Evolutionary conservation across 1,140 invertebrate genomes (phyloP), one percentile per base, ranked within the genome.

Genomic region (Pseudomyrmex sp.): DNA sequence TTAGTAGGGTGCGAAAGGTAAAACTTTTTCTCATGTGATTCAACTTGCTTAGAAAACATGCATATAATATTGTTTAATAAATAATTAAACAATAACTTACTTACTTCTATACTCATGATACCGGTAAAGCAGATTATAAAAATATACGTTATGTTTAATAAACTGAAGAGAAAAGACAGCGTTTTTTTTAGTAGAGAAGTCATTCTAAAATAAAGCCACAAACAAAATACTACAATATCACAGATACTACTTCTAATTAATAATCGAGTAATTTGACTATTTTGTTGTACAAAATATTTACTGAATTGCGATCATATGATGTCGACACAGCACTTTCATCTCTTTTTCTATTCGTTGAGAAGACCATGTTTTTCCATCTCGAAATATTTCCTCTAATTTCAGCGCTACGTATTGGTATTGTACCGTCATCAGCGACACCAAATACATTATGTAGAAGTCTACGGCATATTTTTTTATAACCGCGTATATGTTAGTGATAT

Each of bases 391-490:
- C 0, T 48, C 61, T 20, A 86, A 35, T 58, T 86, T 61, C 0
- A 62, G 10, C 3, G 68, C 63, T 9, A 89, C 10, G 35, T 88
- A 90, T 46, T 69, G 74, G 44, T 91, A 90, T 4, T 90, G 84
- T 0, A 85, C 66, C 0, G 89, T 86, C 4, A 86, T 56, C 7
- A 90, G 20, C 0, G 74, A 58, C 18, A 91, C 66, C 2, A 88
- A 18, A n/a, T 91, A 59, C 10, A 75, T 85, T 3, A 63, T 80
- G 35, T 91, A 91, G 1, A 90, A 0, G 26, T 91, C 90, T 0
- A 85, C 18, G 5, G 85, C 70, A 1, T 63, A 46, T 23, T 90
- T 91, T 2, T 48, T 61, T 2, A 48, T 1, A 52, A 61, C n/a
- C n/a, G n/a, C n/a, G n/a, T n/a, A n/a, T n/a, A n/a, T n/a, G n/a